Evolutionary conservation across 2,113 vertebrate genomes (phyloP).

Genomic region (Plecturocebus donacophilus): DNA sequence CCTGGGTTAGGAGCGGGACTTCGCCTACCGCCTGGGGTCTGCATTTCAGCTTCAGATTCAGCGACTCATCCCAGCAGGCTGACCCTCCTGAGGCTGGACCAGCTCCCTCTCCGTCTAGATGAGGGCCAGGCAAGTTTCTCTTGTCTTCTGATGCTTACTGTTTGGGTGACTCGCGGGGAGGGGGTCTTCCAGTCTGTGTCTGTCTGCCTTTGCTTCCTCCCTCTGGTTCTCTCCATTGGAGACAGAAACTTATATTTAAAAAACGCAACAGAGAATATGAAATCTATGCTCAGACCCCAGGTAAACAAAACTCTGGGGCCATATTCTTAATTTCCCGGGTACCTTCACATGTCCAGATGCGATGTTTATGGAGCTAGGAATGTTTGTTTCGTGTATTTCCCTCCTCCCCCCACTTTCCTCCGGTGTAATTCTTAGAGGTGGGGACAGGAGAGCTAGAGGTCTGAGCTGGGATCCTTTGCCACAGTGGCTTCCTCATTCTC

Average conservation of each 20-base stretch:
- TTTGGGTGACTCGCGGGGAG: neutral
- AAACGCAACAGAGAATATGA: conserved; percentile 59
- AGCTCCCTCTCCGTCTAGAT: conserved; percentile 11
- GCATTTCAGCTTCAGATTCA: conserved; percentile 27
- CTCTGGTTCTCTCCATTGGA: conserved; percentile 48
- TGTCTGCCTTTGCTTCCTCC: conserved; percentile 44
- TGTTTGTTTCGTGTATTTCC: conserved; percentile 43
- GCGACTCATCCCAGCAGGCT: neutral
- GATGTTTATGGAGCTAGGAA: conserved; percentile 22
- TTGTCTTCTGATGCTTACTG: conserved; percentile 1
- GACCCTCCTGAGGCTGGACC: neutral
- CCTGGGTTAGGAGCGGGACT: conserved; percentile 51
- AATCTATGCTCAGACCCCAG: conserved; percentile 31
- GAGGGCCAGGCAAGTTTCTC: conserved; percentile 68
- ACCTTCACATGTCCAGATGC: conserved; percentile 22
- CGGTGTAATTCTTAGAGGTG: conserved; percentile 48
- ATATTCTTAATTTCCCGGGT: conserved; percentile 60
- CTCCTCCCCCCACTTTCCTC: conserved; percentile 42
- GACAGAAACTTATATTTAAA: conserved; percentile 74
- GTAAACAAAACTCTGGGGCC: conserved; percentile 65
- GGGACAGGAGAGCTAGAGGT: conserved; percentile 3
- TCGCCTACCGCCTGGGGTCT: conserved; percentile 32
- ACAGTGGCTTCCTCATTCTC: conserved; percentile 50
- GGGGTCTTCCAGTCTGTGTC: neutral
- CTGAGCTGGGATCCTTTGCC: conserved; percentile 43